A percentile compares a stretch with the other conserved stretches of the same genome.
Evolutionary conservation across 2,888 invertebrate genomes (phyloP).

Genomic region (Sarcophaga subvicina): DNA sequence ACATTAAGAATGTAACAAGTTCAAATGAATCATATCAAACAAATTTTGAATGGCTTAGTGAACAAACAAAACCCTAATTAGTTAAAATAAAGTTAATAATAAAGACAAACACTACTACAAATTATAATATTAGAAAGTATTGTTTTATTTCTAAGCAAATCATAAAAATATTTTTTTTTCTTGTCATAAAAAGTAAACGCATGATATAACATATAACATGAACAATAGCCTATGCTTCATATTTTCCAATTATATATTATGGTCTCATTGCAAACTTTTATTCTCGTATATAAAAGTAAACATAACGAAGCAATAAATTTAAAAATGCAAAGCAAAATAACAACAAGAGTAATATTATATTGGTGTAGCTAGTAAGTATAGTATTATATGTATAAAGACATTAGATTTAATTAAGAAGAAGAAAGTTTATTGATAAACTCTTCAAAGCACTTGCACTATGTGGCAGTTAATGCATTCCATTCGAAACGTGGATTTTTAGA

Average conservation of each 20-base stretch:
- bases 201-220: background rate
- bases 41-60: background rate
- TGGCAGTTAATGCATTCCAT: slow-evolving; percentile 84
- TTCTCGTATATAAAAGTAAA: background rate
- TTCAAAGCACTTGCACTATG: slow-evolving; percentile 81
- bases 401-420: slow-evolving; percentile 63
- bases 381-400: slow-evolving; percentile 41
- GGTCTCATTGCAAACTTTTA: background rate
- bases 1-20: slow-evolving; percentile 25
- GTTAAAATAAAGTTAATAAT: background rate
- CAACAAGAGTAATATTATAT: slow-evolving; percentile 30
- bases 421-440: slow-evolving; percentile 74
- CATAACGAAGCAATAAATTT: slow-evolving; percentile 12
- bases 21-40: background rate
- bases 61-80: background rate
- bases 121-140: background rate
- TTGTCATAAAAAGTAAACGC: background rate
- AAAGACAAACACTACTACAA: background rate
- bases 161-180: too few species aligned
- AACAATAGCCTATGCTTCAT: background rate
- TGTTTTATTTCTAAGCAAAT: background rate
- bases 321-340: slow-evolving; percentile 20
- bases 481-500: slow-evolving; percentile 93
- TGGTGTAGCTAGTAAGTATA: slow-evolving; percentile 46
- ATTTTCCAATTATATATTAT: background rate